phyloP scores from a whole-genome alignment of 2,113 vertebrate species.

The Coptodon rendalli region DNA sequence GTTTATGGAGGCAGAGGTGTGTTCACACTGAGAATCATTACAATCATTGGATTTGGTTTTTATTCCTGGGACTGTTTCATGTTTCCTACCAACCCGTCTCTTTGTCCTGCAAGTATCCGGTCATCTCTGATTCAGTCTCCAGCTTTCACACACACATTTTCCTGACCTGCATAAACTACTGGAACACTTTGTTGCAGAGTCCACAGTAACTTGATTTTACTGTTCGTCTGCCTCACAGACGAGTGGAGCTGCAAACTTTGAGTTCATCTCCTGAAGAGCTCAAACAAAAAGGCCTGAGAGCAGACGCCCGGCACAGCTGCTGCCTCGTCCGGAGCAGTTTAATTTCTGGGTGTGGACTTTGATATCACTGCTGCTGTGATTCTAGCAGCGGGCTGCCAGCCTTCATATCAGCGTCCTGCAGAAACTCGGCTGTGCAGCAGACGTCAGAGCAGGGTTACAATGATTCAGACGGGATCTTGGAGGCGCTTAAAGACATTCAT shows the following conservation, averaged over 20 bases:
- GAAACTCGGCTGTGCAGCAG: not conserved
- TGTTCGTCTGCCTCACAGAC: not conserved
- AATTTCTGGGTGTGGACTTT: not conserved
- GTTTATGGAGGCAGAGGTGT: not conserved
- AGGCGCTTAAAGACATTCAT: not conserved
- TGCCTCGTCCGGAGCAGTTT: not conserved
- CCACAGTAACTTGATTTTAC: not conserved
- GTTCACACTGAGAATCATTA: accelerated
- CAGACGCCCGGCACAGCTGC: not conserved
- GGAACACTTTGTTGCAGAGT: not conserved
- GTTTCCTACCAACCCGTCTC: not conserved
- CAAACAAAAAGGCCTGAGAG: not conserved
- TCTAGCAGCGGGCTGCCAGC: not conserved
- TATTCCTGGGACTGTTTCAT: accelerated
- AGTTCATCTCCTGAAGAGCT: not conserved
- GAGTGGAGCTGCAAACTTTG: accelerated
- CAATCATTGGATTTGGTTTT: not conserved
- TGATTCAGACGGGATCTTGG: not conserved
- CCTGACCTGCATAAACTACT: not conserved
- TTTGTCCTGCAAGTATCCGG: not conserved
- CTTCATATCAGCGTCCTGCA: not conserved
- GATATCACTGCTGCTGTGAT: not conserved
- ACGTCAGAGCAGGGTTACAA: not conserved
- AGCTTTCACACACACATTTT: not conserved
- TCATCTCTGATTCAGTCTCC: not conserved